Conservation (phyloP, 2,797 vertebrate species). For the Notoglanidium macrostoma region DNA sequence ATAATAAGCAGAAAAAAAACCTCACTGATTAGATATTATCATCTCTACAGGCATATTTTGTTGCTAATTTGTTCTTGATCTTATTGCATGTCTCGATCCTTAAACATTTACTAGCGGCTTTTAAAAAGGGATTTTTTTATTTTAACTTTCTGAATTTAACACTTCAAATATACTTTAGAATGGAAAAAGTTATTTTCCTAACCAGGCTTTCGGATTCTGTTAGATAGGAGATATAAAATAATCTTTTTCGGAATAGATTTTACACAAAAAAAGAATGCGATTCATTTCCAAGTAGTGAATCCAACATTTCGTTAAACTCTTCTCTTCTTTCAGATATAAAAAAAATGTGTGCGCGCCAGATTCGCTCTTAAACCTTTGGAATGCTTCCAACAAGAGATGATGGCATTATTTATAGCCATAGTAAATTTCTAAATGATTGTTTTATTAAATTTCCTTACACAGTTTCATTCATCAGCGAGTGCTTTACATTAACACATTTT, state of each 20-base stretch:
- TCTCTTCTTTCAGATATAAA: background rate
- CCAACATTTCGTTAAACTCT: background rate
- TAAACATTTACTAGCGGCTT: background rate
- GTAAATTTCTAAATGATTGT: slow-evolving; percentile 30
- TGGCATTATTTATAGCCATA: background rate
- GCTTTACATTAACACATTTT: background rate
- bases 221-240: background rate
- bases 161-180: background rate
- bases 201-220: background rate
- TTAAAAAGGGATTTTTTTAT: background rate
- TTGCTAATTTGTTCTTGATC: background rate
- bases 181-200: background rate
- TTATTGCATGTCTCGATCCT: background rate
- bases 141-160: background rate
- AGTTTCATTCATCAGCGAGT: background rate
- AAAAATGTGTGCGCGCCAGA: slow-evolving; percentile 23
- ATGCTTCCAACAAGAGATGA: slow-evolving; percentile 8
- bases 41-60: background rate
- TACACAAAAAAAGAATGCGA: background rate
- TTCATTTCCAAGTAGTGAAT: background rate
- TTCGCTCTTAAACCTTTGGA: slow-evolving; percentile 41
- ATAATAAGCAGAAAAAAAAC: background rate
- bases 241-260: background rate
- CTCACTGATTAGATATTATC: background rate
- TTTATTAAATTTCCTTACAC: slow-evolving; percentile 16